A percentile compares a stretch with the other conserved stretches of the same genome.
Evolutionary conservation across 1,140 invertebrate genomes (phyloP).

Genomic region (Lepidurus arcticus): DNA sequence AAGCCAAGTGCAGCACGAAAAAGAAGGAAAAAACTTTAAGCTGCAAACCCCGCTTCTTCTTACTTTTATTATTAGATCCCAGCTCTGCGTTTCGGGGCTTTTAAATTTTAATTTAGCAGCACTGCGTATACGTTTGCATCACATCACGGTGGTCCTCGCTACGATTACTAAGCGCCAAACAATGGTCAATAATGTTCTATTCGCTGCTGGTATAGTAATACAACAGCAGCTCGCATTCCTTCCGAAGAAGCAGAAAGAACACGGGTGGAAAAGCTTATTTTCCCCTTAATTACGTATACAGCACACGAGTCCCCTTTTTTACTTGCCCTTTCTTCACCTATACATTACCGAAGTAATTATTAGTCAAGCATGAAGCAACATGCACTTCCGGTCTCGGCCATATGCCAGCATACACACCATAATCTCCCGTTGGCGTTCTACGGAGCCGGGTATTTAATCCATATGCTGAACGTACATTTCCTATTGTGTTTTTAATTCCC

Average conservation of each 20-base stretch:
- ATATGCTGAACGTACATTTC: background rate
- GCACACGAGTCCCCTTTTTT: background rate
- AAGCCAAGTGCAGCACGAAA: background rate
- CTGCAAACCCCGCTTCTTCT: background rate
- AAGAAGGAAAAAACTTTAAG: background rate
- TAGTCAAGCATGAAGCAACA: background rate
- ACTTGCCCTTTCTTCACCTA: background rate
- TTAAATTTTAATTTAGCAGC: background rate
- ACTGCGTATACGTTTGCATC: too few species aligned
- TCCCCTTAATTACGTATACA: background rate
- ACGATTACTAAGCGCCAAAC: too few species aligned
- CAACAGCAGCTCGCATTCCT: too few species aligned
- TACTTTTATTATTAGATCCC: conserved; percentile 16
- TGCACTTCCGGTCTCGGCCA: background rate
- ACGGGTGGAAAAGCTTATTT: background rate
- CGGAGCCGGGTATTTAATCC: background rate
- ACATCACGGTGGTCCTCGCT: too few species aligned
- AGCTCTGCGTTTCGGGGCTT: background rate
- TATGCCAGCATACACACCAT: background rate
- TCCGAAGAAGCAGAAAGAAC: background rate
- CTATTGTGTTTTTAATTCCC: background rate
- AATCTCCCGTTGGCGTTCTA: background rate
- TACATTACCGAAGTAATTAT: background rate
- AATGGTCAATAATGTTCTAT: too few species aligned
- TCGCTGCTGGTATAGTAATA: too few species aligned